These are phyloP conservation scores for Aleiodes leptofemur DNA, from an alignment of 2,888 invertebrate genomes.

Conservation along the genomic window DNA sequence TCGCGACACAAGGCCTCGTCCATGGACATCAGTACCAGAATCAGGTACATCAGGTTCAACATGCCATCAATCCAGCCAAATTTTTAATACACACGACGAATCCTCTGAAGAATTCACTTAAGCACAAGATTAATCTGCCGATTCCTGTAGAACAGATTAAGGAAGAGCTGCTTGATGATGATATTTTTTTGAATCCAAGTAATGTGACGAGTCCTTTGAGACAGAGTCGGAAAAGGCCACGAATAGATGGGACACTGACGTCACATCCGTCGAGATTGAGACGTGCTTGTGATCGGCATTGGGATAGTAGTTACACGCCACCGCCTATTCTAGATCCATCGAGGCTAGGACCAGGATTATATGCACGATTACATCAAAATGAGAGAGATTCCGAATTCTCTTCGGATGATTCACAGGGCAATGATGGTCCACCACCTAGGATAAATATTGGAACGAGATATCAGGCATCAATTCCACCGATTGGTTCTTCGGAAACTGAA, in stretches of 20 bases:
- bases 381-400: constrained; percentile 72
- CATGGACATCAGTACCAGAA: constrained; percentile 66
- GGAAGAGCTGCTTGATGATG: constrained; percentile 81
- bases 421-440: constrained; percentile 80
- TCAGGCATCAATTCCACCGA: constrained; percentile 87
- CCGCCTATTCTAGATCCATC: constrained; percentile 96
- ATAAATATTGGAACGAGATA: constrained; percentile 92
- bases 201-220: constrained; percentile 81
- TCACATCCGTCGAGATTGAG: constrained; percentile 73
- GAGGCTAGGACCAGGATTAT: constrained; percentile 91
- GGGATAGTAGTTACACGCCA: constrained; percentile 86
- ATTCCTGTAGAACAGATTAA: constrained; percentile 76
- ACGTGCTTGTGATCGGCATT: constrained; percentile 72
- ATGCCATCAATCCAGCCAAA: constrained; percentile 71
- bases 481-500: constrained; percentile 73
- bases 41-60: constrained; percentile 55
- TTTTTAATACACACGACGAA: constrained; percentile 70
- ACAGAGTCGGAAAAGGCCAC: constrained; percentile 81
- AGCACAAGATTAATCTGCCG: constrained; percentile 66
- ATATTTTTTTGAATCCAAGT: constrained; percentile 87
- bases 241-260: constrained; percentile 76
- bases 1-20: constrained; percentile 58
- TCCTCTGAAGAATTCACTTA: constrained; percentile 59
- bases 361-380: constrained; percentile 75
- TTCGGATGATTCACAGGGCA: constrained; percentile 72